Evolutionary conservation across 2,113 vertebrate species (phyloP), one percentile per base, ranked within the genome.

Genomic region (Polypterus senegalus): DNA sequence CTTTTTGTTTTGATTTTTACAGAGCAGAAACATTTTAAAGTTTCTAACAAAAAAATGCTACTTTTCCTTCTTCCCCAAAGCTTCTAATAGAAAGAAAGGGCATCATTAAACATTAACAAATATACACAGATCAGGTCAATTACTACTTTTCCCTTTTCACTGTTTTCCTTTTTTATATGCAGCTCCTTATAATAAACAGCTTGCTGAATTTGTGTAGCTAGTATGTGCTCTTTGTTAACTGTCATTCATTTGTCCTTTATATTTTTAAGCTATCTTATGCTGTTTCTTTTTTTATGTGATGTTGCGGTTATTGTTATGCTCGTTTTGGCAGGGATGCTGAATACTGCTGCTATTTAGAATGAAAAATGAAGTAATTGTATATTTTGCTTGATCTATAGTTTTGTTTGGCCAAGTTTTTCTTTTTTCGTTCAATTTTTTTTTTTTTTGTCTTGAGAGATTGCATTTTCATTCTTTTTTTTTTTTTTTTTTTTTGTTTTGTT

Each of bases 191-290:
- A 83, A 82, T 79, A 83, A 84, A 79, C 80, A 85, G 84, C 87
- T 88, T 89, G 85, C 85, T 88, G 84, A 84, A 79, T 73, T 79
- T 79, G 79, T 88, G 81, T 88, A 87, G 87, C 85, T 88, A 83
- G 86, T 85, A 68, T 86, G 85, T 89, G 83, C 86, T 88, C 43
- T 59, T 78, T 74, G 78, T 78, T 84, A 88, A 83, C 81, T 87
- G 86, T 88, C 83, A 80, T 86, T 85, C 84, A 85, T 61, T 61
- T 83, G 84, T 82, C 85, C 79, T 88, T 78, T 76, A 78, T 79
- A 79, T 78, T 71, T 61, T 43, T 64, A 68, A 79, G 82, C 81
- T 73, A 68, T 81, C 79, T 73, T 84, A 84, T 82, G 86, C 80
- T 48, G 78, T 82, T 79, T 75, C 74, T 78, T 80, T 81, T 76